These are phyloP conservation scores for Drosophila recens DNA, from an alignment of 2,888 invertebrate genomes.

Conservation along the genomic window DNA sequence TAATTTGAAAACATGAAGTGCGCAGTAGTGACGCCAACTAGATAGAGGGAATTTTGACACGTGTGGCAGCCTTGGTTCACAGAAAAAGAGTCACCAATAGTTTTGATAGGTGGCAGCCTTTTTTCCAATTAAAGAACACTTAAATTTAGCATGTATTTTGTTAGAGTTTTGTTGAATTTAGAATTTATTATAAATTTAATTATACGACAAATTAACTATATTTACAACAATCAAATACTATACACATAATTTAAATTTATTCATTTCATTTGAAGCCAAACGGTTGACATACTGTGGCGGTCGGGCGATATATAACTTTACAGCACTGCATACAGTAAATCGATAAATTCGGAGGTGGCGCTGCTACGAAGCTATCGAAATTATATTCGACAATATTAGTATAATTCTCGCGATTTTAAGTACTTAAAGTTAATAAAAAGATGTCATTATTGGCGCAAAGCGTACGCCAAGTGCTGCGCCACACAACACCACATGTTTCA, in stretches of 20 bases:
- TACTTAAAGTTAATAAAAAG: neutral
- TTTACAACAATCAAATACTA: no score
- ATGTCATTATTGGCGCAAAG: constrained; percentile 74
- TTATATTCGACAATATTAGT: neutral
- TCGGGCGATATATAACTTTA: neutral
- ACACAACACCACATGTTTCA: constrained; percentile 46
- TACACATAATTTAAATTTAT: no score
- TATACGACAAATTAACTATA: no score
- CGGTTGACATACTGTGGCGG: neutral
- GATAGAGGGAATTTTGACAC: neutral
- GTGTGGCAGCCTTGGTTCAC: no score
- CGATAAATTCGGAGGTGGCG: constrained; percentile 11
- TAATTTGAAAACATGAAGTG: constrained; percentile 42
- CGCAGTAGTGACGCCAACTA: constrained; percentile 46
- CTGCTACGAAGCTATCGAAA: no score
- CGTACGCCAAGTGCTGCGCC: constrained; percentile 64
- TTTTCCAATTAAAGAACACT: no score
- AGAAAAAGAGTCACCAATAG: no score
- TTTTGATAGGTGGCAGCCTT: no score
- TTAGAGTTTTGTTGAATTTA: no score
- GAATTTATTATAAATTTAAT: no score
- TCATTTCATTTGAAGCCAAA: neutral
- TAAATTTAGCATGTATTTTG: no score
- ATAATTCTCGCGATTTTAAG: neutral
- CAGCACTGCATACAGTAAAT: constrained; percentile 1